Evolutionary conservation across 2,888 invertebrate genomes (phyloP), one percentile per base, ranked within the genome.

Genomic region (Hipparchia sbordonii): DNA sequence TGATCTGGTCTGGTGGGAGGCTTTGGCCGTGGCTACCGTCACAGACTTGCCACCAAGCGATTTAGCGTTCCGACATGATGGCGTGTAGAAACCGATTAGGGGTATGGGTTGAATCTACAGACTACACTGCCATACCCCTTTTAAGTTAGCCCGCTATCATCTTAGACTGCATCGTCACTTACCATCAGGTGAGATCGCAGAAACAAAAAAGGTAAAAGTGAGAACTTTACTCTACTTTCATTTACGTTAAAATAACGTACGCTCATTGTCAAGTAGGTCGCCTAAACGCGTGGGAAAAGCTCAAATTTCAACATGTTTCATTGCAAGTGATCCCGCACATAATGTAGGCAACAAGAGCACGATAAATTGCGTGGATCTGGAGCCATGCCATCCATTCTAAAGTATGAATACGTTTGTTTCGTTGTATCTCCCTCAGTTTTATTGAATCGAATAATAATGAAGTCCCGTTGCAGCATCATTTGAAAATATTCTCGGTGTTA

Each of bases 341-440:
- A 72, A 72, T 70, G 61, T 66, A 75, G 66, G 61, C 57, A 72
- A 72, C 72, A 71, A 76, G 67, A 74, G 62, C 68, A 62, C 69
- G 65, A 74, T 72, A 76, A 74, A 72, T 69, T 72, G 67, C 23
- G 57, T 57, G 67, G 45, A 72, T 60, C 69, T 74, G 74, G 76
- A 74, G 74, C 23, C 71, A 72, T 74, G 74, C 74, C 74, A 76
- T 71, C 73, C 61, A 71, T 76, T 66, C 71, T 71, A 75, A 73
- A 71, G 61, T 62, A 69, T 71, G 70, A 72, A 72, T 72, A 68
- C 73, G 65, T 72, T 59, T 65, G 71, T 71, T 74, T 69, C 65
- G 45, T 57, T 72, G 62, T 67, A 67, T 67, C 62, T 23, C 23
- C 23, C 23, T 62, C 72, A 66, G 54, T 72, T 72, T 72, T 74